Conservation (phyloP, 2,113 vertebrate species). For the Crotalus viridis region DNA sequence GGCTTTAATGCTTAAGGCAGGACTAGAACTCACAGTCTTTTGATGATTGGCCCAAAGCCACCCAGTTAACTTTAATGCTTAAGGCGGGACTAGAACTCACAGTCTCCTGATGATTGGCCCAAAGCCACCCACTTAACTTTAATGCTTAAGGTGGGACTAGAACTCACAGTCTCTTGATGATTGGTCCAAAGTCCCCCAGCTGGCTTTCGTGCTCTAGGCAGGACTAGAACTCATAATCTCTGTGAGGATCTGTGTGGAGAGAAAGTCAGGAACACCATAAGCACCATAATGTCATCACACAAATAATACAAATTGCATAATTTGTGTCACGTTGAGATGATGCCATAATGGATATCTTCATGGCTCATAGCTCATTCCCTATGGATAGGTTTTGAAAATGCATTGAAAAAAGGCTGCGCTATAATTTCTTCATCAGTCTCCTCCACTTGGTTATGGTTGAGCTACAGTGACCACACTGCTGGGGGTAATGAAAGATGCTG, state of each 20-base stretch:
- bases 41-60: background rate
- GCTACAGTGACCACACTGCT: background rate
- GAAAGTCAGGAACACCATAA: background rate
- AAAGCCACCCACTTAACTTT: too few species aligned
- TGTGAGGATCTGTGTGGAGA: background rate
- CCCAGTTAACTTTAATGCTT: too few species aligned
- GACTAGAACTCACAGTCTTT: too few species aligned
- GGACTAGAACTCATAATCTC: background rate
- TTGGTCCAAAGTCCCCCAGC: too few species aligned
- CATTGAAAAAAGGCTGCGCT: background rate
- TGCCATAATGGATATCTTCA: background rate
- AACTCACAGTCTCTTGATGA: too few species aligned
- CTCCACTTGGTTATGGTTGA: background rate
- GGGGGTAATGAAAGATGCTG: background rate
- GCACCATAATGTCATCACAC: background rate
- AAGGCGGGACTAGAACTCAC: too few species aligned
- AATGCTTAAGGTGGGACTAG: background rate
- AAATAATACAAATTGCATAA: background rate
- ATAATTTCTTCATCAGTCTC: background rate
- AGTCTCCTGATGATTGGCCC: too few species aligned
- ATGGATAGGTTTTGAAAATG: background rate
- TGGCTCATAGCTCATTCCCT: background rate
- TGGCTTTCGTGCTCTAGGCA: background rate
- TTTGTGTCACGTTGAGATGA: background rate
- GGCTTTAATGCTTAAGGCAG: too few species aligned